Conservation (phyloP, 2,113 vertebrate genomes). For the Mirza zaza region DNA sequence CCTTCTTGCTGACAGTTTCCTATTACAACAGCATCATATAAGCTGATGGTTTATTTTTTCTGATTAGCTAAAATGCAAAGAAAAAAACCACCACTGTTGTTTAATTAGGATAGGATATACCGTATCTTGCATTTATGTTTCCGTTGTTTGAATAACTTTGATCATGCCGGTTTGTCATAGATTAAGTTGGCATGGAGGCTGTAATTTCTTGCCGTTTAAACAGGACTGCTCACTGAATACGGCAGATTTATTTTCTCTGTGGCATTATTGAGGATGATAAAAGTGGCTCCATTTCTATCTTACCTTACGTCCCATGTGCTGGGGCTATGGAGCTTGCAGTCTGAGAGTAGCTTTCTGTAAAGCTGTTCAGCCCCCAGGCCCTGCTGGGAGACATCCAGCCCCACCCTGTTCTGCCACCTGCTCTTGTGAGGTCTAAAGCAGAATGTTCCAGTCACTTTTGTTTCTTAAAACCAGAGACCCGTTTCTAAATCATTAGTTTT, state of each 20-base stretch:
- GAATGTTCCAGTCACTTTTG: neutral
- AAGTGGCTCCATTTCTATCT: neutral
- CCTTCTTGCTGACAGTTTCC: neutral
- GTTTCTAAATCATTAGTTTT: neutral
- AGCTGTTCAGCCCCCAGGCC: neutral
- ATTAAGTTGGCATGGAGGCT: conserved; percentile 4
- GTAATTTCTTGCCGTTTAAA: conserved; percentile 11
- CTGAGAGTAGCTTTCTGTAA: neutral
- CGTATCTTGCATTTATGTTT: neutral
- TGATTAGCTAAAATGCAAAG: neutral
- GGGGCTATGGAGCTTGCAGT: neutral
- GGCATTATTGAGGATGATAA: neutral
- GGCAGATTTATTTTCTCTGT: neutral
- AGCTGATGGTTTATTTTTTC: conserved; percentile 25
- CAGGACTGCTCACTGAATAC: neutral
- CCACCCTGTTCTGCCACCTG: neutral
- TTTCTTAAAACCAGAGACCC: neutral
- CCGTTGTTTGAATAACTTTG: neutral
- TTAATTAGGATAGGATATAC: conserved; percentile 22
- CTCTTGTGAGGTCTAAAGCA: neutral
- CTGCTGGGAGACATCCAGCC: neutral
- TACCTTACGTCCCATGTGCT: rapidly evolving
- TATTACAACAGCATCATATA: neutral
- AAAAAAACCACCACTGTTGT: neutral
- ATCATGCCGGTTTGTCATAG: neutral